phyloP scores from a whole-genome alignment of 2,888 invertebrate genomes.

The Odiellus spinosus region DNA sequence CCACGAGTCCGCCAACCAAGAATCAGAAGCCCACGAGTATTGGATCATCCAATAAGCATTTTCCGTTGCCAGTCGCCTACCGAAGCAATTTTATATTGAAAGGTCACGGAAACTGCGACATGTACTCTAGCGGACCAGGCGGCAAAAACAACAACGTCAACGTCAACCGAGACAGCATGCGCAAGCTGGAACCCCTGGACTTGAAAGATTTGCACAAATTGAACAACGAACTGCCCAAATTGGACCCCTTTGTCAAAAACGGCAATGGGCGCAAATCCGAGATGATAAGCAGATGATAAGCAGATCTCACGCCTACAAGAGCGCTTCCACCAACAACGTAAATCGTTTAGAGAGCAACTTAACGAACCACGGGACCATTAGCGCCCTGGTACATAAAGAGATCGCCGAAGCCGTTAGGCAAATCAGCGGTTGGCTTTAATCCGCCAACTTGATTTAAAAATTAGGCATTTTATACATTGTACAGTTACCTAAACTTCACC shows the following conservation, averaged over 20 bases:
- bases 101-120: constrained; percentile 19
- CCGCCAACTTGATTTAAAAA: background rate
- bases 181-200: constrained; percentile 1
- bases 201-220: background rate
- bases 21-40: constrained; percentile 1
- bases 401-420: constrained; percentile 19
- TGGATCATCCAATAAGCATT: constrained; percentile 2
- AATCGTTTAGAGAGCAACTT: background rate
- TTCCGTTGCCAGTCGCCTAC: constrained; percentile 17
- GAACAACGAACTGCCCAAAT: background rate
- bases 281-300: too few species aligned
- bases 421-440: constrained; percentile 18
- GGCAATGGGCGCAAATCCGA: too few species aligned
- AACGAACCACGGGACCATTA: constrained; percentile 9
- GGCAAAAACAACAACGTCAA: background rate
- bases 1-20: too few species aligned
- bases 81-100: constrained; percentile 16
- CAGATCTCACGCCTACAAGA: too few species aligned
- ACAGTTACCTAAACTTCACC: too few species aligned
- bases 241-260: too few species aligned
- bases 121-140: constrained; percentile 14
- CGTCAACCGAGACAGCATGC: background rate
- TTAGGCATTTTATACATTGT: too few species aligned
- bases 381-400: constrained; percentile 17
- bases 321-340: too few species aligned